Base-by-base conservation (phyloP, 2,797 vertebrate genomes). In the Hoplostethus atlanticus region DNA sequence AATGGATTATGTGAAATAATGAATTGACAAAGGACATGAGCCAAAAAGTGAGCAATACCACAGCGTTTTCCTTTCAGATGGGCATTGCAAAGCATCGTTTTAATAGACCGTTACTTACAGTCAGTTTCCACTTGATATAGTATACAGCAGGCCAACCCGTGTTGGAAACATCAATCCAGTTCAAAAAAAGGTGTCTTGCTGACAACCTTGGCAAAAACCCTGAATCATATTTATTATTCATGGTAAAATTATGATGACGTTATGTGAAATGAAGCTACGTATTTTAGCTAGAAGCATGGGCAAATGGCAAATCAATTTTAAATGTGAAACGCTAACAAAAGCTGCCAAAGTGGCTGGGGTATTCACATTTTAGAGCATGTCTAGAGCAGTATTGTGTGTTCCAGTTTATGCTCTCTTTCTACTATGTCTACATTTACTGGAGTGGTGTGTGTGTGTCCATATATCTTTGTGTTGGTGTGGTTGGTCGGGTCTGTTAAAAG, bases 201-300 rank as follows among this genome's bases (percentile, higher is more conserved):
- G 25, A 68, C 15, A 46, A 40, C 36, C 8, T 7, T 40, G 36
- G 44, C 52, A 66, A 10, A 11, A 30, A 52, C 31, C 12, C 15
- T 4, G n/a, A 2, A 10, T 63, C 4, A 44, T 21, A 4, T 64
- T 30, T 38, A 38, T 9, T 36, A 50, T n/a, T 50, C 47, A 50
- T 21, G 47, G 4, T 3, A 11, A 60, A 51, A 55, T 64, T 11
- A 21, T 46, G 47, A 48, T 47, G 1, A 21, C 64, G 50, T 59
- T 76, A 10, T 57, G 21, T n/a, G 40, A 57, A 73, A 55, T 8
- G 5, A n/a, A n/a, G 3, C n/a, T 42, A 48, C 4, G 0, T 52
- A 42, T 70, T 77, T 54, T 46, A 68, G 63, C 79, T 58, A 9
- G 50, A 72, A 69, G 56, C 12, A 64, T 28, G 12, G 15, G 15